Conservation (phyloP, 2,888 invertebrate genomes). For the Xestia sexstrigata region DNA sequence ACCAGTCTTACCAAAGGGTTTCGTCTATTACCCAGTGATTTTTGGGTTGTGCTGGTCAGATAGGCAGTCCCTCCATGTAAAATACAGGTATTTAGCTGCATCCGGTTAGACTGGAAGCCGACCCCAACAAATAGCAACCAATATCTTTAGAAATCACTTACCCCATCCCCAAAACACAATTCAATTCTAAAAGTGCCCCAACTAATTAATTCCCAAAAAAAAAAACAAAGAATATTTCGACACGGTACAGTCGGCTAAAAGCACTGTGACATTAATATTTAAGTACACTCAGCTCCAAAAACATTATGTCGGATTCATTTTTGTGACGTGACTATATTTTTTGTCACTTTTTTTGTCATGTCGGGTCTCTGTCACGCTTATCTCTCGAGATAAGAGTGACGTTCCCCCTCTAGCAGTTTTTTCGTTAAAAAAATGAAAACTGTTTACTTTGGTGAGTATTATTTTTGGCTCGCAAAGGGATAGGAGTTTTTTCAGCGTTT, state of each 20-base stretch:
- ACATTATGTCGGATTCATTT: slow-evolving; percentile 69
- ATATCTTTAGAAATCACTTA: background rate
- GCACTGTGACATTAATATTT: slow-evolving; percentile 63
- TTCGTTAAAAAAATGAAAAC: slow-evolving; percentile 62
- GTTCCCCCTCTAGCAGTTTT: slow-evolving; percentile 58
- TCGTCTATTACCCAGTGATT: too few relatives aligned
- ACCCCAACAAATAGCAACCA: too few relatives aligned
- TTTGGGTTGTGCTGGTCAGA: too few relatives aligned
- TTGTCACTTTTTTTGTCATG: slow-evolving; percentile 73
- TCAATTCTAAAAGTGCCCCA: background rate
- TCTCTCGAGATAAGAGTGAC: slow-evolving; percentile 72
- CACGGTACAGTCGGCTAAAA: slow-evolving; percentile 54
- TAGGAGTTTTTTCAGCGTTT: background rate
- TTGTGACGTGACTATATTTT: slow-evolving; percentile 65
- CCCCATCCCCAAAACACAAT: background rate
- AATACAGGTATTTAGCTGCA: too few relatives aligned
- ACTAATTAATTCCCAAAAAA: slow-evolving; percentile 42
- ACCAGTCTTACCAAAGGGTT: too few relatives aligned
- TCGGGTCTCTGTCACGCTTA: slow-evolving; percentile 68
- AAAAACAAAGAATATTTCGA: slow-evolving; percentile 23
- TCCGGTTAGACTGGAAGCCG: too few relatives aligned
- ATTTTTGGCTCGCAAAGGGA: slow-evolving; percentile 25
- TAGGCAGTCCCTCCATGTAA: too few relatives aligned
- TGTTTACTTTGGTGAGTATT: slow-evolving; percentile 50
- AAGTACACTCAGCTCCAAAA: slow-evolving; percentile 63